Conservation (phyloP, 2,797 vertebrate genomes). For the Onychomys torridus region DNA sequence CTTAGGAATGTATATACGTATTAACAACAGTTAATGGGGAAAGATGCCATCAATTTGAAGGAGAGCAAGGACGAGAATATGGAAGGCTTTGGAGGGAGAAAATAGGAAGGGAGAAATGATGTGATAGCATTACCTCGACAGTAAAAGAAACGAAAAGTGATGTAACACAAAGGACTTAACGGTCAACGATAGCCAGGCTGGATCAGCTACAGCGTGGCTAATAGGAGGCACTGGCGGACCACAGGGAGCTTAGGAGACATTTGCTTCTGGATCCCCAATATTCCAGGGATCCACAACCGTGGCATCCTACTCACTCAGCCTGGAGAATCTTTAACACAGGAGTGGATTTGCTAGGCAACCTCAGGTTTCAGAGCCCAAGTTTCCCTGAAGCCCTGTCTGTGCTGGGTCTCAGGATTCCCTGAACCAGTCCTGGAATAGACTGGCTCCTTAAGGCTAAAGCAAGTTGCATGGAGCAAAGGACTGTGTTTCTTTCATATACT, state of each 20-base stretch:
- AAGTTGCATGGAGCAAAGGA: fast-evolving
- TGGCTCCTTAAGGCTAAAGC: fast-evolving
- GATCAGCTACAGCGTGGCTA: background rate
- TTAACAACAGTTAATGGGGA: background rate
- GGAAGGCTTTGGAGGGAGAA: background rate
- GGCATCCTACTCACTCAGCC: background rate
- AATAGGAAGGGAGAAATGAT: background rate
- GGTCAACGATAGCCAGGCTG: too few species aligned
- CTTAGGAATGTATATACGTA: background rate
- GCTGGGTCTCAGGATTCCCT: background rate
- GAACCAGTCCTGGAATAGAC: fast-evolving
- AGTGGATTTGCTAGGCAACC: background rate
- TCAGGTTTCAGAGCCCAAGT: fast-evolving
- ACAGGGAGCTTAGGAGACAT: background rate
- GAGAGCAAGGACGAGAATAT: background rate
- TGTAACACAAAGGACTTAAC: background rate
- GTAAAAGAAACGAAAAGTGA: background rate
- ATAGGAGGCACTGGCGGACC: background rate
- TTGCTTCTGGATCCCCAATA: background rate
- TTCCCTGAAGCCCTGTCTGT: too few species aligned
- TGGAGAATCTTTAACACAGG: background rate
- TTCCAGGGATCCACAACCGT: background rate
- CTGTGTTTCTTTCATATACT: fast-evolving
- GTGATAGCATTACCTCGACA: background rate
- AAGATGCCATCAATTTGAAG: background rate